These are phyloP conservation scores for Zaprionus davidi DNA, from an alignment of 1,140 invertebrate genomes.

Conservation along the genomic window DNA sequence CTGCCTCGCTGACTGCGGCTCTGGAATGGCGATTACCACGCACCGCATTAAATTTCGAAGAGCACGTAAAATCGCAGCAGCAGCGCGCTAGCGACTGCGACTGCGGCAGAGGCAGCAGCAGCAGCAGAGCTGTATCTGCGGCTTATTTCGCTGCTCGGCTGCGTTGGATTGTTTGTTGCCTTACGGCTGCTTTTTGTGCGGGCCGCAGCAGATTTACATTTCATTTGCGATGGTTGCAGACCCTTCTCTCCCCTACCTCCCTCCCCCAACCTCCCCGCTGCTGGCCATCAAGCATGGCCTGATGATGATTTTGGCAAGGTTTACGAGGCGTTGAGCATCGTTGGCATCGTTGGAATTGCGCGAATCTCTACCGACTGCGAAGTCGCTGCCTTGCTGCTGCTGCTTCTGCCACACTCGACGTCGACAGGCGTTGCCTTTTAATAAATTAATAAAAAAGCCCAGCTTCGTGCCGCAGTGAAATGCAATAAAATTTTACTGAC, in stretches of 20 bases:
- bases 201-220: slow-evolving; percentile 70
- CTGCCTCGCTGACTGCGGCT: slow-evolving; percentile 23
- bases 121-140: slow-evolving; percentile 3
- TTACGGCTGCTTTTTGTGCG: slow-evolving; percentile 45
- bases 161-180: slow-evolving; percentile 38
- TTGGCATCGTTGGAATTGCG: slow-evolving; percentile 29
- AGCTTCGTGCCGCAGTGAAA: slow-evolving; percentile 28
- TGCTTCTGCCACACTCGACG: not conserved
- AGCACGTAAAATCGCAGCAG: slow-evolving; percentile 48
- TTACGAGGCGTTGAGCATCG: slow-evolving; percentile 70
- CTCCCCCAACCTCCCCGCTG: not conserved
- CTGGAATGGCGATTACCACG: slow-evolving; percentile 67
- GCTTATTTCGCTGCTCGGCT: slow-evolving; percentile 37
- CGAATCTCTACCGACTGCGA: slow-evolving; percentile 3
- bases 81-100: not conserved
- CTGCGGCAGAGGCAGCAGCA: not conserved
- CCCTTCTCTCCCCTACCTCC: not conserved
- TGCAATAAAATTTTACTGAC: slow-evolving; percentile 57
- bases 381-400: not conserved
- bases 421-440: slow-evolving; percentile 62
- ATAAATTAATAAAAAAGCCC: slow-evolving; percentile 75
- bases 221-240: slow-evolving; percentile 56
- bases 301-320: slow-evolving; percentile 75
- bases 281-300: slow-evolving; percentile 22
- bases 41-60: slow-evolving; percentile 66